phyloP scores from a whole-genome alignment of 53 echinoderm and acorn worm genomes.

The Arbacia lixula region DNA sequence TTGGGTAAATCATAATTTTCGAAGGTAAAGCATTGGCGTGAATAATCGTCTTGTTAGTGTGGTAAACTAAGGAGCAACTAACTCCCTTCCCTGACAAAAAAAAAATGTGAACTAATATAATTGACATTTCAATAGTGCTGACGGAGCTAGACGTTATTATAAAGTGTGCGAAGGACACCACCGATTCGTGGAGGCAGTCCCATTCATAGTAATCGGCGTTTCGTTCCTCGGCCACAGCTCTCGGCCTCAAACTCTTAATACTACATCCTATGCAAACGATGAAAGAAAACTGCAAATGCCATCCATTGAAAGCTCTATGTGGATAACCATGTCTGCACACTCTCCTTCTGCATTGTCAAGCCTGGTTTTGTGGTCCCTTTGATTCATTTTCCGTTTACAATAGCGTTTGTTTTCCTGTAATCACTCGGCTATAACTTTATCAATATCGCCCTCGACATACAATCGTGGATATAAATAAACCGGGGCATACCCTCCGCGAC shows the following conservation, averaged over 20 bases:
- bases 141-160: too few species aligned
- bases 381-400: slow-evolving; percentile 1
- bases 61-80: too few species aligned
- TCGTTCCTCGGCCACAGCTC: not conserved
- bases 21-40: too few species aligned
- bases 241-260: not conserved
- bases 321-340: not conserved
- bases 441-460: slow-evolving; percentile 38
- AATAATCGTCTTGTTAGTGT: too few species aligned
- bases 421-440: slow-evolving; percentile 49
- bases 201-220: not conserved
- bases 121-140: too few species aligned
- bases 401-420: slow-evolving; percentile 37
- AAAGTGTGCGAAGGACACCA: too few species aligned
- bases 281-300: slow-evolving; percentile 4
- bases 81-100: too few species aligned
- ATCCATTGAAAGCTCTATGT: not conserved
- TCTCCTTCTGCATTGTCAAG: not conserved
- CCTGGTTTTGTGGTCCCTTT: not conserved
- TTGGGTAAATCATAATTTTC: too few species aligned
- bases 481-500: slow-evolving; percentile 37
- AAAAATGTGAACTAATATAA: too few species aligned
- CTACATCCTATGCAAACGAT: slow-evolving; percentile 8
- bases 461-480: slow-evolving; percentile 46
- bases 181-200: too few species aligned